A percentile compares a stretch with the other conserved stretches of the same genome.
Evolutionary conservation across 1,140 invertebrate genomes (phyloP).

Genomic region (Akabosia matsudoensis): DNA sequence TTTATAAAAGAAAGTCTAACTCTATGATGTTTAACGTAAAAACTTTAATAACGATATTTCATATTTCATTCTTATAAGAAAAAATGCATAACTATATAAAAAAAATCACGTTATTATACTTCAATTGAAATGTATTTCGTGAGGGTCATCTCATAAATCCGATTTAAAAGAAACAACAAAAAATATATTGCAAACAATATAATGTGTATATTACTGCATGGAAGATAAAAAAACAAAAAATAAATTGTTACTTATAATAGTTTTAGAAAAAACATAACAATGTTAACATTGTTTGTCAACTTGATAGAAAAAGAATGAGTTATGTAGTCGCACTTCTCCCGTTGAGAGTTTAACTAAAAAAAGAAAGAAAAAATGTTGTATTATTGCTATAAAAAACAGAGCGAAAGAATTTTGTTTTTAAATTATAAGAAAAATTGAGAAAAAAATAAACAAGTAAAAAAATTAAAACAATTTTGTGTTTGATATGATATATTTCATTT

Average conservation of each 20-base stretch:
- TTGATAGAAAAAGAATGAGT: not conserved
- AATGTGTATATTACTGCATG: no score
- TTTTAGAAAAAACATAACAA: not conserved
- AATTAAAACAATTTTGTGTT: not conserved
- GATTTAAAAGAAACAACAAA: not conserved
- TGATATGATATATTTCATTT: no score
- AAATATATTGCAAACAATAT: not conserved
- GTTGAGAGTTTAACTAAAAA: not conserved
- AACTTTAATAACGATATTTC: not conserved
- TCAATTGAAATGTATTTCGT: not conserved
- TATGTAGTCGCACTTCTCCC: not conserved
- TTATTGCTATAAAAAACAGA: not conserved
- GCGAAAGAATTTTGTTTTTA: not conserved
- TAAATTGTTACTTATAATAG: not conserved
- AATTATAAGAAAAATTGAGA: not conserved
- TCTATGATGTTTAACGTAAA: not conserved
- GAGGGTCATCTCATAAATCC: no score
- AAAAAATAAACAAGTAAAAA: not conserved
- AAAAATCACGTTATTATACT: not conserved
- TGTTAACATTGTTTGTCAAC: not conserved
- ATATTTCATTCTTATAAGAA: constrained; percentile 6
- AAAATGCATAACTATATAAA: not conserved
- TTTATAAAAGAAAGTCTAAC: not conserved
- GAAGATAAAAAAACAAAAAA: not conserved
- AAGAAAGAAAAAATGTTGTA: not conserved